Percentiles rank a stretch among this genome's conserved stretches.
Conservation (phyloP, 2,797 vertebrate species). For the Phoeniculus purpureus region DNA sequence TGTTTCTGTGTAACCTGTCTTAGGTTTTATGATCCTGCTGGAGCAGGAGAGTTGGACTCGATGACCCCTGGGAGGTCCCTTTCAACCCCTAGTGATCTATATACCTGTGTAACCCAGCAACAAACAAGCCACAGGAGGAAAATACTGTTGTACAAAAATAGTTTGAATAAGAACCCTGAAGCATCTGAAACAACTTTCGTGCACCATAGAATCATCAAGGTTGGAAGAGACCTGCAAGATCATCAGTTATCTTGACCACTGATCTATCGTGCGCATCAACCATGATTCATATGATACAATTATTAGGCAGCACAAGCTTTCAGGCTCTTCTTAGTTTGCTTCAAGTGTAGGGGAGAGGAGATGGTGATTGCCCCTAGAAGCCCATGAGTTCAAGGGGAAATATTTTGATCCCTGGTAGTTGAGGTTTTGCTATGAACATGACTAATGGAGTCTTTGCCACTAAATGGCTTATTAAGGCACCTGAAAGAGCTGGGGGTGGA, state of each 20-base stretch:
- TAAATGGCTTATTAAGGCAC: neutral
- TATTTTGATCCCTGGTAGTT: neutral
- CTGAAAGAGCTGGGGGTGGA: neutral
- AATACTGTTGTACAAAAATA: neutral
- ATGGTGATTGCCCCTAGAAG: neutral
- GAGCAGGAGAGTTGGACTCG: too few species aligned
- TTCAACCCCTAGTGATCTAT: too few species aligned
- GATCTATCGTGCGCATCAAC: too few species aligned
- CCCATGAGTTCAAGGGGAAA: neutral
- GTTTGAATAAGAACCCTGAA: neutral
- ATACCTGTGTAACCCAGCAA: neutral
- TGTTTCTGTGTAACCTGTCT: too few species aligned
- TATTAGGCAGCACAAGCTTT: neutral
- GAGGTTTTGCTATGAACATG: neutral
- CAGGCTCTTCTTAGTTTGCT: neutral
- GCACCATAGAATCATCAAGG: neutral
- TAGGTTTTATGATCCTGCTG: too few species aligned
- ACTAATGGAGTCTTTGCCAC: neutral
- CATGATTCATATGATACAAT: neutral
- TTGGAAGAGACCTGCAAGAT: too few species aligned
- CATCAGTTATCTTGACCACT: too few species aligned
- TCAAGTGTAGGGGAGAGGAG: neutral
- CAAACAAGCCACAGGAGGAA: neutral
- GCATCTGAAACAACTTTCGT: constrained; percentile 2
- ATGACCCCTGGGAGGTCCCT: too few species aligned